Evolutionary conservation across 2,888 invertebrate genomes (phyloP).

Genomic region (Tetrapedia diversipes): DNA sequence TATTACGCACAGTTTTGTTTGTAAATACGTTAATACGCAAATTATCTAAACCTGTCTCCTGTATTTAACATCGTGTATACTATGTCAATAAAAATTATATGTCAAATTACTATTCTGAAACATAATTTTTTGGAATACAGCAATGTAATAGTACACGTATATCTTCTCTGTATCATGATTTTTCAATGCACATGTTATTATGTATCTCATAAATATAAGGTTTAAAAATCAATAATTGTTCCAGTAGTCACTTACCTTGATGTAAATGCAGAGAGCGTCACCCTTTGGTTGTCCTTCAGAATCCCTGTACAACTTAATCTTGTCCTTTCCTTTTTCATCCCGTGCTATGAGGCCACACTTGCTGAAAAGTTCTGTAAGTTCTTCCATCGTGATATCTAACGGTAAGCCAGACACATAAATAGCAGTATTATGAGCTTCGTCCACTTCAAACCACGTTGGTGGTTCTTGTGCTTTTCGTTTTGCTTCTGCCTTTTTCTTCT

Average conservation of each 20-base stretch:
- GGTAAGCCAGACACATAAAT: constrained; percentile 98
- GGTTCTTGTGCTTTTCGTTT: constrained; percentile 84
- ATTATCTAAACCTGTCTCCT: constrained; percentile 38
- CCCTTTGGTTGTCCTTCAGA: constrained; percentile 93
- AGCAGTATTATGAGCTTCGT: constrained; percentile 94
- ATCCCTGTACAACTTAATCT: constrained; percentile 96
- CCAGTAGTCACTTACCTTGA: constrained; percentile 87
- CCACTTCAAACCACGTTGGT: constrained; percentile 95
- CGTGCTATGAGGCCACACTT: constrained; percentile 98
- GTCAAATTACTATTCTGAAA: constrained; percentile 10
- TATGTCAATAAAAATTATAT: constrained; percentile 54
- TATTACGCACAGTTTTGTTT: constrained; percentile 61
- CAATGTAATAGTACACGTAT: not conserved
- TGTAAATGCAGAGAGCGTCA: constrained; percentile 97
- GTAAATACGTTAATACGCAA: constrained; percentile 63
- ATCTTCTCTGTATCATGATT: too few species aligned
- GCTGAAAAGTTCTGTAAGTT: constrained; percentile 95
- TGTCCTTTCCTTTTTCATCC: constrained; percentile 92
- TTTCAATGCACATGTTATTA: too few species aligned
- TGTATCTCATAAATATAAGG: too few species aligned
- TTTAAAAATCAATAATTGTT: too few species aligned
- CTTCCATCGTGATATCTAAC: constrained; percentile 92
- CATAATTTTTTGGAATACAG: not conserved
- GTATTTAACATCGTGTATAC: constrained; percentile 51
- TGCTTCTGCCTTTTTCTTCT: constrained; percentile 76